phyloP scores from a whole-genome alignment of 2,797 vertebrate species.

The Limosa lapponica region DNA sequence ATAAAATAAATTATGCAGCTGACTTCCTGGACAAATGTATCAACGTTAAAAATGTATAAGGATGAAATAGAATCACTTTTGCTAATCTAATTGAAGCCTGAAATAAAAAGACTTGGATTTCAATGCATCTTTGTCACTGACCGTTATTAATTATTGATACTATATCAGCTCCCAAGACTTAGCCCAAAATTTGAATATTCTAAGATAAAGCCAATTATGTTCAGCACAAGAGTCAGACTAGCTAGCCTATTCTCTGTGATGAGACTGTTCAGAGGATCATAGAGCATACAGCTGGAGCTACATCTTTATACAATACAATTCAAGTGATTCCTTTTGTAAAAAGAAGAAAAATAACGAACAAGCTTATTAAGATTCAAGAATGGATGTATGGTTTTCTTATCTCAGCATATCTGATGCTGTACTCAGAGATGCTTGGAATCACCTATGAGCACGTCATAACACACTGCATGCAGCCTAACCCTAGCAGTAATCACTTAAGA shows the following conservation, averaged over 20 bases:
- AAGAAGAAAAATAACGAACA: not conserved
- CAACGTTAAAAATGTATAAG: not conserved
- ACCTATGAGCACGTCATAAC: not conserved
- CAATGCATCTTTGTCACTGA: too few relatives aligned
- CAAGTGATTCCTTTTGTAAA: not conserved
- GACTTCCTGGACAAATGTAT: not conserved
- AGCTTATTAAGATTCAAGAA: too few relatives aligned
- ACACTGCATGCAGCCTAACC: not conserved
- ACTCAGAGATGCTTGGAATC: too few relatives aligned
- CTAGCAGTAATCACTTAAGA: not conserved
- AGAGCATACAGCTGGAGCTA: not conserved
- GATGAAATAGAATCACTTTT: too few relatives aligned
- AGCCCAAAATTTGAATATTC: too few relatives aligned
- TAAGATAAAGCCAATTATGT: too few relatives aligned
- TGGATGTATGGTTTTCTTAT: too few relatives aligned
- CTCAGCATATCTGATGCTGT: too few relatives aligned
- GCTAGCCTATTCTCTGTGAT: not conserved
- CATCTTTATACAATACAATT: not conserved
- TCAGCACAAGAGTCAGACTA: not conserved
- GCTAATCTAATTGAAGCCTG: too few relatives aligned
- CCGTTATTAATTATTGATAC: too few relatives aligned
- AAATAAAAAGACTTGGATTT: too few relatives aligned
- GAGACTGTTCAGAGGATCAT: not conserved
- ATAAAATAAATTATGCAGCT: not conserved
- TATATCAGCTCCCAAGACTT: too few relatives aligned